Conservation (phyloP, 2,888 invertebrate species). For the Tanytarsus gracilentus region DNA sequence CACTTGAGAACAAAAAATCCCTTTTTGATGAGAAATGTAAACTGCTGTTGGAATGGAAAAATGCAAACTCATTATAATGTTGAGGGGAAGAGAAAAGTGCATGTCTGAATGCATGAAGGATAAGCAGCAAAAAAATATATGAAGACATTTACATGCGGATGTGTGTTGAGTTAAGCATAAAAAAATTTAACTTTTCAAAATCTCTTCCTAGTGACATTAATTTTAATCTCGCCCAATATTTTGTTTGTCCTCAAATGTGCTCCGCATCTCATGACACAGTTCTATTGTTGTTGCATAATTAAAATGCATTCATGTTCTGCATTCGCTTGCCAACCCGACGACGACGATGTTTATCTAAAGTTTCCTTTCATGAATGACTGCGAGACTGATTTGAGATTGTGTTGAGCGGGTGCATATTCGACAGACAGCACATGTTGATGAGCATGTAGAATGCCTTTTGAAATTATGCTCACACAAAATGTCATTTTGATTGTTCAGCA, state of each 20-base stretch:
- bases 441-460: no score
- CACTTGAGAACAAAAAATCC: neutral
- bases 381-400: neutral
- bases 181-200: no score
- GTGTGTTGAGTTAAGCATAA: no score
- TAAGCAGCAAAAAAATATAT: neutral
- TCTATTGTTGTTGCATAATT: conserved; percentile 6
- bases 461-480: no score
- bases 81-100: neutral
- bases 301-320: conserved; percentile 3
- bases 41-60: neutral
- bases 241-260: neutral
- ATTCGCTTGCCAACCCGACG: neutral
- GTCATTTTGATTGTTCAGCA: no score
- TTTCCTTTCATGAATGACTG: no score
- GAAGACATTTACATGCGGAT: no score
- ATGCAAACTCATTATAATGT: neutral
- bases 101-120: neutral
- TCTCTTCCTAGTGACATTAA: no score
- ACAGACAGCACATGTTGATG: no score
- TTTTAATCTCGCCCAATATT: no score
- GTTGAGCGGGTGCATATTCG: neutral
- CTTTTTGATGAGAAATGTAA: conserved; percentile 1
- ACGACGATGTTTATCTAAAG: neutral
- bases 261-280: neutral